Evolutionary conservation across 2,797 vertebrate species (phyloP).

Genomic region (Melopsittacus undulatus): DNA sequence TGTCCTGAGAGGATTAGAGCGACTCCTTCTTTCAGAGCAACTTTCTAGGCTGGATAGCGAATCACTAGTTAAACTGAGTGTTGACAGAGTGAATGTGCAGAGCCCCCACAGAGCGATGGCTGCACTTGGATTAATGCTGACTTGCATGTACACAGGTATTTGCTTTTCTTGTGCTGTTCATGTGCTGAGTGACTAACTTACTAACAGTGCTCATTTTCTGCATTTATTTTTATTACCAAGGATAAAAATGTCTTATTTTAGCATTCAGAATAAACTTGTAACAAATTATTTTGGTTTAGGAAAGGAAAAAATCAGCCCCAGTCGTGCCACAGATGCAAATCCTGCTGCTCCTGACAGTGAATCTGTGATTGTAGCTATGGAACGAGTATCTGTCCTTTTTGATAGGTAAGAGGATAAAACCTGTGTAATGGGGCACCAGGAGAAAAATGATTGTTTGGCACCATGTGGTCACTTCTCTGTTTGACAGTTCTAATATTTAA

Average conservation of each 20-base stretch:
- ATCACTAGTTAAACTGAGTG: slow-evolving; percentile 93
- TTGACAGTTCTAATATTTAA: background rate
- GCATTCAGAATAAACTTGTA: background rate
- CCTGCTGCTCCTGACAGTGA: slow-evolving; percentile 91
- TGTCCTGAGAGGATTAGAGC: slow-evolving; percentile 92
- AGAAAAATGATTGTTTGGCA: background rate
- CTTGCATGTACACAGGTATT: slow-evolving; percentile 99
- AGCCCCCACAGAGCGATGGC: slow-evolving; percentile 97
- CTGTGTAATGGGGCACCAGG: background rate
- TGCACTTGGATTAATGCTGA: slow-evolving; percentile 96
- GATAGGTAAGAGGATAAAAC: slow-evolving; percentile 84
- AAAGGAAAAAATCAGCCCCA: slow-evolving; percentile 94
- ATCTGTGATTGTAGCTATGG: slow-evolving; percentile 98
- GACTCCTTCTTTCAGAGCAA: slow-evolving; percentile 95
- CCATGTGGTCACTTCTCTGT: background rate
- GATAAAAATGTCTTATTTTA: background rate
- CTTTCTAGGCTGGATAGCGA: slow-evolving; percentile 92
- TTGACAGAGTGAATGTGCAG: slow-evolving; percentile 95
- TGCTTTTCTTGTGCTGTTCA: background rate
- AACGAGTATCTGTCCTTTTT: slow-evolving; percentile 97
- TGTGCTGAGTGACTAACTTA: background rate
- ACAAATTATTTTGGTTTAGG: slow-evolving; percentile 77
- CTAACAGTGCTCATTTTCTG: background rate
- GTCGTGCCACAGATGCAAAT: slow-evolving; percentile 82
- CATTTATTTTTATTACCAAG: background rate